Evolutionary conservation across 2,797 vertebrate species (phyloP).

Genomic region (Decapterus maruadsi): DNA sequence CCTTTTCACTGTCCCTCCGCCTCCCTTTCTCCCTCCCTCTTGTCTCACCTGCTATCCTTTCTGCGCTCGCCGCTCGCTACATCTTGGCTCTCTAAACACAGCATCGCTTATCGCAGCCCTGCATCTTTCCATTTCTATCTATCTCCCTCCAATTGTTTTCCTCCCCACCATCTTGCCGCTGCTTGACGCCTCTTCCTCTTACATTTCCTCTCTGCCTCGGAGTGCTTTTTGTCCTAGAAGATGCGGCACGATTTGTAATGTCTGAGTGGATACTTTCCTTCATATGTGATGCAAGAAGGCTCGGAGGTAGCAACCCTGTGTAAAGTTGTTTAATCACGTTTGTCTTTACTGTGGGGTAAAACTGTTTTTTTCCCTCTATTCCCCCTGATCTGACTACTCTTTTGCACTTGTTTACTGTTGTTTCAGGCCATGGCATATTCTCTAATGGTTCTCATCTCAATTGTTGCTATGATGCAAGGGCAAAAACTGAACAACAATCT

Average conservation of each 20-base stretch:
- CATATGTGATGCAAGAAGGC: neutral
- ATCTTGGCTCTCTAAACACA: constrained; percentile 40
- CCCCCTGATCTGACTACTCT: neutral
- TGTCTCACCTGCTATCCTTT: constrained; percentile 38
- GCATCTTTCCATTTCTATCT: constrained; percentile 60
- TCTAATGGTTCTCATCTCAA: constrained; percentile 1
- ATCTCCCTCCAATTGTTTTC: constrained; percentile 47
- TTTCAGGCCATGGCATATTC: neutral
- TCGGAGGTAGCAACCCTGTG: neutral
- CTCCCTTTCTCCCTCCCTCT: constrained; percentile 37
- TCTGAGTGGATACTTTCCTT: neutral
- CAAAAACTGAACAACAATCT: neutral
- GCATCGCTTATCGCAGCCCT: constrained; percentile 46
- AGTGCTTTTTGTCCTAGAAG: constrained; percentile 31
- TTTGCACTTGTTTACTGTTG: neutral
- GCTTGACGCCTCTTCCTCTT: constrained; percentile 21
- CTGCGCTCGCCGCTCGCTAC: neutral
- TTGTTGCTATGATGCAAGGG: neutral
- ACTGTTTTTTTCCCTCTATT: neutral
- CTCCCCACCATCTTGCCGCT: constrained; percentile 36
- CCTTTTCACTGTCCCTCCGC: constrained; percentile 51
- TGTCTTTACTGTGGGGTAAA: too few relatives aligned
- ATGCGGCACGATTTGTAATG: constrained; percentile 19
- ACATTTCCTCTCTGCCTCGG: constrained; percentile 44
- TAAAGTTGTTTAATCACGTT: constrained; percentile 6